Percentiles rank a stretch among this genome's conserved stretches.
Conservation (phyloP, 2,113 vertebrate species). For the Trichechus manatus region DNA sequence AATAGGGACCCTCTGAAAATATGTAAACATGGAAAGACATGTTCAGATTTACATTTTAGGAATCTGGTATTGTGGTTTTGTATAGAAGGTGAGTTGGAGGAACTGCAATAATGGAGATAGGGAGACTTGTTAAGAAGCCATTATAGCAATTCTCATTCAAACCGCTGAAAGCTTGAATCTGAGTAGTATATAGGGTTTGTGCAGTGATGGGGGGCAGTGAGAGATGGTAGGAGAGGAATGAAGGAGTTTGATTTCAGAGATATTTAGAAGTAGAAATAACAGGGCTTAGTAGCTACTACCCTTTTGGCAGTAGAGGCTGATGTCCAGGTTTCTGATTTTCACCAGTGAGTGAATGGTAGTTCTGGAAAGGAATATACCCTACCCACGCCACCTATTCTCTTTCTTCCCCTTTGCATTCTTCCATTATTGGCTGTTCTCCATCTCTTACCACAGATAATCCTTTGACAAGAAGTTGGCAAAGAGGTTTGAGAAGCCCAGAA, state of each 20-base stretch:
- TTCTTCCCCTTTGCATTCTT: constrained; percentile 1
- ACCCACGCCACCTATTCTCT: background rate
- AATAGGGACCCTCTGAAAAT: background rate
- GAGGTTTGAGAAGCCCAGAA: background rate
- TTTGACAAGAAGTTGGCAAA: background rate
- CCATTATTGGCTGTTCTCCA: background rate
- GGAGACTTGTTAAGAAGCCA: background rate
- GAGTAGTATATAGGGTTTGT: background rate
- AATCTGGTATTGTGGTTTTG: background rate
- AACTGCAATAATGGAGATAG: background rate
- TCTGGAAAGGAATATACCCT: background rate
- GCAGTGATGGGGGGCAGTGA: background rate
- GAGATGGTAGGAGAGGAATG: background rate
- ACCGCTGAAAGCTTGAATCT: background rate
- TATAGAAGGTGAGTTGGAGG: background rate
- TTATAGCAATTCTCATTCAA: background rate
- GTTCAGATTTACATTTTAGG: background rate
- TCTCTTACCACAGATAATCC: background rate
- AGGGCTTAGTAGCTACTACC: background rate
- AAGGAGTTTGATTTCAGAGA: constrained; percentile 23
- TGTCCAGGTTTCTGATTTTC: constrained; percentile 19
- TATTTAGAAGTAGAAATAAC: background rate
- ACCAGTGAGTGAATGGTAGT: background rate
- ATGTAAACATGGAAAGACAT: background rate
- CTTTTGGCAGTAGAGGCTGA: background rate